Evolutionary conservation across 1,140 invertebrate species (phyloP).

Genomic region (Gonioctena quinquepunctata): DNA sequence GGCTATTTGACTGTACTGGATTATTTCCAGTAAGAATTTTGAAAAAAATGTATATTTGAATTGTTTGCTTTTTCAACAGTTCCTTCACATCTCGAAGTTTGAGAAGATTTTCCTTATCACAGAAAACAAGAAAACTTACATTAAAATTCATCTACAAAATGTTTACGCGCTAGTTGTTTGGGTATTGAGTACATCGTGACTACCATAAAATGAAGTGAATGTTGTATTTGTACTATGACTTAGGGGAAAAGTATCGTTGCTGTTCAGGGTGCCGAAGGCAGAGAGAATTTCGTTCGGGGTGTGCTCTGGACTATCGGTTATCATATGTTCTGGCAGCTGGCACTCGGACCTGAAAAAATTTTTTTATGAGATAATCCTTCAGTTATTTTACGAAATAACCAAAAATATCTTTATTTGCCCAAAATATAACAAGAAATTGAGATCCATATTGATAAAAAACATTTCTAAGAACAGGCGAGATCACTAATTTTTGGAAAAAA

Average conservation of each 20-base stretch:
- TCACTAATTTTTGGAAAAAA: too few relatives aligned
- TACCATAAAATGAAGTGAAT: conserved; percentile 71
- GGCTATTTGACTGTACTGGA: too few relatives aligned
- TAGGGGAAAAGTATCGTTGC: conserved; percentile 49
- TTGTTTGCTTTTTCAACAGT: background rate
- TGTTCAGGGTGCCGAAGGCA: conserved; percentile 50
- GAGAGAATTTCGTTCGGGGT: conserved; percentile 45
- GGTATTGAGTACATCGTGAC: conserved; percentile 49
- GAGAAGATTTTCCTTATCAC: background rate
- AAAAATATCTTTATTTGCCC: background rate
- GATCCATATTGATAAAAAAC: too few relatives aligned
- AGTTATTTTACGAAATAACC: background rate
- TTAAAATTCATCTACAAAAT: background rate
- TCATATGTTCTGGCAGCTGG: conserved; percentile 49
- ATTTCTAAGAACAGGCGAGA: too few relatives aligned
- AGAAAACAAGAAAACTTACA: background rate
- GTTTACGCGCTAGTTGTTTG: conserved; percentile 40
- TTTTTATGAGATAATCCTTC: background rate
- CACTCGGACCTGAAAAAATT: conserved; percentile 43
- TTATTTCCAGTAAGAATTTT: too few relatives aligned
- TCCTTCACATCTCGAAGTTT: background rate
- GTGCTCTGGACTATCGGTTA: conserved; percentile 45
- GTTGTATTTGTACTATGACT: conserved; percentile 68
- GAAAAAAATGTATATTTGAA: too few relatives aligned
- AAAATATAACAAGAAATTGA: too few relatives aligned